Percentiles rank a stretch among this genome's conserved stretches.
These are phyloP conservation scores for Frankliniella intonsa DNA, from an alignment of 2,888 invertebrate genomes.

Conservation along the genomic window DNA sequence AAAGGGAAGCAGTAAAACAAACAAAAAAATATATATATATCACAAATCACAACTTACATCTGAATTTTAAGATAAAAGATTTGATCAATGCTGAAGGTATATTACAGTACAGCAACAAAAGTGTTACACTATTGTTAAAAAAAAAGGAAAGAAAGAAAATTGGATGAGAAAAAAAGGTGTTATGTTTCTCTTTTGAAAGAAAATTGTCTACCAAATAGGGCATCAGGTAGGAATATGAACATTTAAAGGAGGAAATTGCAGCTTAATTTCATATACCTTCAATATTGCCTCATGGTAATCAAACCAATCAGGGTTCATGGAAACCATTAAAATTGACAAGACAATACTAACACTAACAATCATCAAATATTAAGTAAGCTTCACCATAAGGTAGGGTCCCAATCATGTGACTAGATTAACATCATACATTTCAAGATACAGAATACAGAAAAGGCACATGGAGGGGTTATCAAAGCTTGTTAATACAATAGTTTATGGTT, in stretches of 20 bases:
- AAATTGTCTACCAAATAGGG: neutral
- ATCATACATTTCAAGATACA: neutral
- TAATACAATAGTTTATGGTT: neutral
- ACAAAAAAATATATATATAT: neutral
- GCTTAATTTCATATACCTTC: no score
- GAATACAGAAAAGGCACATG: neutral
- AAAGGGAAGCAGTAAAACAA: neutral
- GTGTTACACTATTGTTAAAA: neutral
- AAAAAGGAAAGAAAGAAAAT: neutral
- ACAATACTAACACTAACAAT: neutral
- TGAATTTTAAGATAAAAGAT: neutral
- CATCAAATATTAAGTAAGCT: neutral
- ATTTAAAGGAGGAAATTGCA: neutral
- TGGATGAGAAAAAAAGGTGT: neutral
- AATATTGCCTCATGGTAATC: neutral
- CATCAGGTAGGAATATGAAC: neutral
- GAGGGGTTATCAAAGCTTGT: neutral
- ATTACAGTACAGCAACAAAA: neutral
- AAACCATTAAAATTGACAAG: neutral
- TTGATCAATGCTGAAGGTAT: neutral
- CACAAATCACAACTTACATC: neutral
- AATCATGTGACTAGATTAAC: neutral
- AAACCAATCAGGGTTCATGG: neutral
- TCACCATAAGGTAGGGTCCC: neutral
- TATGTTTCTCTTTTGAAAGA: neutral